Base-by-base conservation (phyloP, 2,888 invertebrate species). In the Xestia xanthographa region DNA sequence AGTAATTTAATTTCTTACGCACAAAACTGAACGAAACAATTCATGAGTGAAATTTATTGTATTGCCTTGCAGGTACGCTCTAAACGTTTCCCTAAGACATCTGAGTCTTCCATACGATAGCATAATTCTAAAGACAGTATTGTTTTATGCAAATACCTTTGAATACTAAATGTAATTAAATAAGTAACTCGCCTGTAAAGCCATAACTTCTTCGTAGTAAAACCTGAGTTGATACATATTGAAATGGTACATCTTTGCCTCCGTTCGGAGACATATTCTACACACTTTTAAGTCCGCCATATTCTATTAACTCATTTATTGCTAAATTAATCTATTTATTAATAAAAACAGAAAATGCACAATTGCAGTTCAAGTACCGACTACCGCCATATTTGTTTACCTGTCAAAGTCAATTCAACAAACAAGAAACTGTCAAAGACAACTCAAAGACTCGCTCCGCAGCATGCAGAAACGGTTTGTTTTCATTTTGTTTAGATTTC, bases 141-240 rank as follows among this genome's bases (percentile, higher is more conserved):
- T 43, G 2, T 20, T n/a, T n/a, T 17, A 48, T 43, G 4, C 22
- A 63, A 48, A 56, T 56, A 34, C 34, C 9, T 72, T 17, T 41
- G n/a, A 41, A n/a, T n/a, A n/a, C 20, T n/a, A 56, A 50, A 2
- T 41, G 11, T 45, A 60, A 45, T 53, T 58, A 1, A 17, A 9
- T 26, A 22, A 72, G 29, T 69, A 67, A 87, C 91, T 92, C 85
- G 92, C 94, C 87, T 91, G 90, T 75, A 89, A 79, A 68, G 91
- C 91, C 85, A 93, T 91, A 66, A 94, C 89, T 90, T 94, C 93
- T 90, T 95, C 95, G 79, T 94, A 95, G 84, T 92, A 93, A 26
- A 89, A 90, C 82, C 92, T 93, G 0, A 95, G 87, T 70, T 92
- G 89, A 89, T 87, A 92, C 79, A 85, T 87, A 86, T 93, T 89